Evolutionary conservation across 2,797 vertebrate genomes (phyloP), one percentile per base, ranked within the genome.

Genomic region (Alcedo quadribrachys): DNA sequence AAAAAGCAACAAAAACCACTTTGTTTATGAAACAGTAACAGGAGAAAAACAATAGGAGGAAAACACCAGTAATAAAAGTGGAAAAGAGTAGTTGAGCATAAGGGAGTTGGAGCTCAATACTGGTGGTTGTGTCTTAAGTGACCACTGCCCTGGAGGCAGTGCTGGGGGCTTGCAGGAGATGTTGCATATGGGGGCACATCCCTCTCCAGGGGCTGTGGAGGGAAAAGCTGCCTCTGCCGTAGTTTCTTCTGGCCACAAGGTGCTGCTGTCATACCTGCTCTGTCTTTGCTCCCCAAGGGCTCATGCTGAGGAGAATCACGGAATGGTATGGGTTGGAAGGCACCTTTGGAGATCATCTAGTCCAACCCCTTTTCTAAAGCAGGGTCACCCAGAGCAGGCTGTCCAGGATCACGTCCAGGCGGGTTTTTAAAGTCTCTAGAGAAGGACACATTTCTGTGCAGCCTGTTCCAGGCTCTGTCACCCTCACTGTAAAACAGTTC

Each of bases 1-100:
- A 22, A 35, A 22, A 35, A 22, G 9, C 15, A 50, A 37, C 27
- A 15, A 55, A 37, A 14, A 9, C 2, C 3, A 14, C 11, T 77
- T 45, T 82, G 27, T 28, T 80, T 43, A 32, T 74, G 67, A 33
- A 77, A 60, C 57, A 68, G 25, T 35, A 40, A 4, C 19, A 40
- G 37, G 37, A 40, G 37, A 40, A 40, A 40, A 40, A 40, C 37
- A 15, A 40, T 40, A 40, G 37, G 37, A 40, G 37, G 37, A 35
- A 35, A 66, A 0, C 8, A 3, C 0, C 0, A 16, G 5, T 24
- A 42, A 11, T 18, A 16, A 16, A 16, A 81, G 16, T 16, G 45
- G 14, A 21, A 55, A 57, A 13, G 37, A 69, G 55, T 48, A 61
- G 45, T 0, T 76, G 40, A 85, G 20, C 1, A 1, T 8, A 4